Percentiles rank a stretch among this genome's conserved stretches.
Conservation (phyloP, 30 jellyfish, hydroid and myxozoan species). For the Chrysaora quinquecirrha region DNA sequence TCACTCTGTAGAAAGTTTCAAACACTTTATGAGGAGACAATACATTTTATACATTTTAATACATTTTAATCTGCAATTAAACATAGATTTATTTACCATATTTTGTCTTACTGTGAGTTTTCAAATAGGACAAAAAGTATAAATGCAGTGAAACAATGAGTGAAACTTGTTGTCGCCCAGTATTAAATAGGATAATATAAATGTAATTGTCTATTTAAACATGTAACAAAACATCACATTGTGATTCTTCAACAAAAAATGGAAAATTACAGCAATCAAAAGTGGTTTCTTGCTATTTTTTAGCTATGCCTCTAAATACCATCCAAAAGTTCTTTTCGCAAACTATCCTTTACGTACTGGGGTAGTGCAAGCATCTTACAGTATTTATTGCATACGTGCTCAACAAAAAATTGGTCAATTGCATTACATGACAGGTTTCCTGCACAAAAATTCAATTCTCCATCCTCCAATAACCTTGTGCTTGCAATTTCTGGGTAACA, state of each 20-base stretch:
- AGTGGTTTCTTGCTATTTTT: neutral
- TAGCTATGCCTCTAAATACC: neutral
- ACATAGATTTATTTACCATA: neutral
- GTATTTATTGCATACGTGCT: constrained; percentile 15
- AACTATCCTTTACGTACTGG: neutral
- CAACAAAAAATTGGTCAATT: neutral
- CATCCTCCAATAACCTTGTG: constrained; percentile 10
- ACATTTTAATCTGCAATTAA: neutral
- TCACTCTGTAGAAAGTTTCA: neutral
- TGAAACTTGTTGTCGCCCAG: neutral
- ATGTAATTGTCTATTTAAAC: neutral
- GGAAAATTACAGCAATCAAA: neutral
- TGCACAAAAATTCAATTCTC: constrained; percentile 21
- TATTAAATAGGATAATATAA: neutral
- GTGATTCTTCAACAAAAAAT: neutral
- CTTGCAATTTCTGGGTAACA: neutral
- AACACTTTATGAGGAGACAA: neutral
- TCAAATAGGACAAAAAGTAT: neutral
- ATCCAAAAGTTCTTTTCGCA: neutral
- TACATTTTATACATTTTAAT: neutral
- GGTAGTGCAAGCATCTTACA: constrained; percentile 1
- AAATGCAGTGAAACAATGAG: neutral
- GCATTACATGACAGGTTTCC: constrained; percentile 24
- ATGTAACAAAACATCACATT: neutral
- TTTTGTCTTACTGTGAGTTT: neutral